Conservation (phyloP, 2,797 vertebrate species). For the Lerista edwardsae region DNA sequence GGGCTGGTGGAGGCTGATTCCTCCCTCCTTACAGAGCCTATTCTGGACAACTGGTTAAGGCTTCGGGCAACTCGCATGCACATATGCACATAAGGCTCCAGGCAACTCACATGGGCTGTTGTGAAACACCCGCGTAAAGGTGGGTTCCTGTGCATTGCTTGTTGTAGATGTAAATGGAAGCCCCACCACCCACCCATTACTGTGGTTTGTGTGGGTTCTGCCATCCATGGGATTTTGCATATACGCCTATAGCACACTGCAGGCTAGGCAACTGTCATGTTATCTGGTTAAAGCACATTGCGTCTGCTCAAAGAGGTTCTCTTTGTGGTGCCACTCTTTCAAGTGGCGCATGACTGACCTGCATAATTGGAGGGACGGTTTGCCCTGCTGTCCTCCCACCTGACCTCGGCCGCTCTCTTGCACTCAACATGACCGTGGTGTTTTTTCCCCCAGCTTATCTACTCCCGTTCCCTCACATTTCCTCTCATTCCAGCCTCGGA, state of each 20-base stretch:
- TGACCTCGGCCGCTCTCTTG: neutral
- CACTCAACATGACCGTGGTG: no score
- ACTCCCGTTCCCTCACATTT: neutral
- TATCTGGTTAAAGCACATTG: neutral
- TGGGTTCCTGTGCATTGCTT: neutral
- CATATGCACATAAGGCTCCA: no score
- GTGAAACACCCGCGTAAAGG: neutral
- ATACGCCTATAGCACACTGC: neutral
- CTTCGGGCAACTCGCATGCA: no score
- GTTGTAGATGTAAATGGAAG: neutral
- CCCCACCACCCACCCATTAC: neutral
- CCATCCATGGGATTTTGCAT: neutral
- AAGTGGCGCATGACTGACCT: neutral
- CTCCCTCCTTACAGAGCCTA: no score
- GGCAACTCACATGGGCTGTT: neutral
- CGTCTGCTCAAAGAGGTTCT: neutral
- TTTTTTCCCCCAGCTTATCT: neutral
- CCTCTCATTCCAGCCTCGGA: constrained; percentile 80
- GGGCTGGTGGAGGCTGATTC: no score
- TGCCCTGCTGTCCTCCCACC: neutral
- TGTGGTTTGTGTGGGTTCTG: neutral
- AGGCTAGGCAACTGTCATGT: neutral
- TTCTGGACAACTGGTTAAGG: no score
- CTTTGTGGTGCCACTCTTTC: neutral
- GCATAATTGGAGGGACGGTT: neutral